Base-by-base conservation (phyloP, 2,888 invertebrate genomes). In the Nycteola revayana region DNA sequence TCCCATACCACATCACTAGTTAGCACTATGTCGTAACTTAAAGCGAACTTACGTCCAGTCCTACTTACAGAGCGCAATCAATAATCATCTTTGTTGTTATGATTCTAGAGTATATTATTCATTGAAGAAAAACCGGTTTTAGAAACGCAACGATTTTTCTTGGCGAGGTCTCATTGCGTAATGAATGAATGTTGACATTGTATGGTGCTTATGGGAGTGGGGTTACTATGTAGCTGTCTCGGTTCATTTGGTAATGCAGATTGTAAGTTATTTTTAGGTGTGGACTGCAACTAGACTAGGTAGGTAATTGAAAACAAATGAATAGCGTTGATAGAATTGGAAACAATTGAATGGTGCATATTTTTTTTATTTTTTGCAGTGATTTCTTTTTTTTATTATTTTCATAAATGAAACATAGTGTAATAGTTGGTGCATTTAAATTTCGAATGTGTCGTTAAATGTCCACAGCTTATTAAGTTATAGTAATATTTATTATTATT, bases 161-260 rank as follows among this genome's bases (percentile, higher is more conserved):
- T 68, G 54, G 60, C 76, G 80, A 81, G 84, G 84, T 66, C 79
- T 76, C 54, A 56, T 85, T 85, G 82, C 84, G 84, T 81, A 84
- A 85, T 71, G 62, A 81, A 83, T 71, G 61, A 66, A 65, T 84
- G 84, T 83, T 84, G 84, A 84, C 84, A 85, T 77, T 80, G 80
- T 66, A 57, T 60, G 64, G 65, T 69, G 60, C 62, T 59, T 50
- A 51, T 41, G 35, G 46, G 33, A 45, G 56, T 65, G 62, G 69
- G 49, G 62, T 48, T 44, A 52, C 33, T 41, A 44, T 30, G 26
- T 46, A 44, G 6, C 18, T 21, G 3, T 5, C 37, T 43, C 50
- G 42, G 33, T 41, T 47, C 43, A 57, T 44, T 43, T 32, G 14
- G n/a, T n/a, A n/a, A n/a, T n/a, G n/a, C n/a, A n/a, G n/a, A n/a